Evolutionary conservation across 2,113 vertebrate species (phyloP).

Genomic region (Oryzias melastigma): DNA sequence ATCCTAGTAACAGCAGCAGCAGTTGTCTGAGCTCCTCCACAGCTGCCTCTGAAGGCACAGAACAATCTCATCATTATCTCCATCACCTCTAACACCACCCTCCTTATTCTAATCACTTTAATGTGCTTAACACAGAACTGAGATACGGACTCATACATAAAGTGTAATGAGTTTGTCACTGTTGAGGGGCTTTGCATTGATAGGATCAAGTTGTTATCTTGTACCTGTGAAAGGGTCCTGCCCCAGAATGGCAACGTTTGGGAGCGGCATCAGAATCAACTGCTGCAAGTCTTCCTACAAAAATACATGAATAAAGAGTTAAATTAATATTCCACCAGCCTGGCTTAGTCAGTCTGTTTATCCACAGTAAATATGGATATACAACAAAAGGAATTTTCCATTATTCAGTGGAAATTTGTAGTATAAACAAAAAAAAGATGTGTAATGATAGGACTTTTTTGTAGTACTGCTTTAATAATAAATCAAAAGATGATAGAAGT

Average conservation of each 20-base stretch:
- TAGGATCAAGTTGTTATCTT: slow-evolving; percentile 44
- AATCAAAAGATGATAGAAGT: too few relatives aligned
- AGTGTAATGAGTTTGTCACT: slow-evolving; percentile 50
- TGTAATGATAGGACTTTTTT: not conserved
- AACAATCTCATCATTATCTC: slow-evolving; percentile 45
- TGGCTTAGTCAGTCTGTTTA: slow-evolving; percentile 7
- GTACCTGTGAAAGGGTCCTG: slow-evolving; percentile 87
- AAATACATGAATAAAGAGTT: slow-evolving; percentile 20
- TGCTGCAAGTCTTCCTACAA: slow-evolving; percentile 86
- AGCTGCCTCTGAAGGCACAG: slow-evolving; percentile 77
- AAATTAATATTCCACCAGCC: slow-evolving; percentile 5
- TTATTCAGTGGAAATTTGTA: slow-evolving; percentile 28
- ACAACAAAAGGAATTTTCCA: slow-evolving; percentile 42
- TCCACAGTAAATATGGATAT: slow-evolving; percentile 17
- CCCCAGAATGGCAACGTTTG: slow-evolving; percentile 83
- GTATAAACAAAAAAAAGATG: slow-evolving; percentile 51
- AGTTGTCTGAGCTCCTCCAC: slow-evolving; percentile 82
- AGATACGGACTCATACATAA: slow-evolving; percentile 47
- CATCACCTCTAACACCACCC: slow-evolving; percentile 14
- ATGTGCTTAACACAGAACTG: slow-evolving; percentile 52
- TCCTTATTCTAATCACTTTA: slow-evolving; percentile 52
- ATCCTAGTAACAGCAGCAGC: slow-evolving; percentile 83
- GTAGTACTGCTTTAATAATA: not conserved
- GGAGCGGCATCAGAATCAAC: slow-evolving; percentile 83
- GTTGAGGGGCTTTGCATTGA: slow-evolving; percentile 38